Percentiles rank a stretch among this genome's conserved stretches.
phyloP scores from a whole-genome alignment of 1,140 invertebrate species.

The Branchinecta lynchi region DNA sequence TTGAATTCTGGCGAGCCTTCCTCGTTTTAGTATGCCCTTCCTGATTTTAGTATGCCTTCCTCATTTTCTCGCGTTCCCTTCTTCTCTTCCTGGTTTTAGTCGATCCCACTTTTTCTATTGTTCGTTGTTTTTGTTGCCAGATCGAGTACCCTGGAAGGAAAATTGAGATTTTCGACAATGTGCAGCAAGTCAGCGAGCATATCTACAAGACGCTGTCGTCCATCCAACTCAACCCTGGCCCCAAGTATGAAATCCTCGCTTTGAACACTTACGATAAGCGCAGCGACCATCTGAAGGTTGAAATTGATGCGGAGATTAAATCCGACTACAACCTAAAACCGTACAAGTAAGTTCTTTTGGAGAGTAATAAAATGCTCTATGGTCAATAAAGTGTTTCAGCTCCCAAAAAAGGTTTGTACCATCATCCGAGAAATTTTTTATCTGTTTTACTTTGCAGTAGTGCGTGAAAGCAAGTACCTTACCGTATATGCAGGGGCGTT shows the following conservation, averaged over 20 bases:
- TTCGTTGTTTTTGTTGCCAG: conserved; percentile 4
- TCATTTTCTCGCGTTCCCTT: too few species aligned
- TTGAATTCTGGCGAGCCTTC: too few species aligned
- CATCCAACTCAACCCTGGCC: conserved; percentile 41
- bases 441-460: too few species aligned
- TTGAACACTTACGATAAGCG: conserved; percentile 35
- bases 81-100: background rate
- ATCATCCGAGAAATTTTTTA: too few species aligned
- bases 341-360: background rate
- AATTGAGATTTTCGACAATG: conserved; percentile 16
- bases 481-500: too few species aligned
- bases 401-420: too few species aligned
- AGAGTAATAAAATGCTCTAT: too few species aligned
- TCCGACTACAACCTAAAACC: background rate
- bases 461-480: too few species aligned
- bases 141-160: conserved; percentile 17
- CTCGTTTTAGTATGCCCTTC: too few species aligned
- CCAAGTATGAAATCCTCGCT: conserved; percentile 44
- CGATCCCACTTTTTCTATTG: too few species aligned
- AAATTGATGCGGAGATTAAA: conserved; percentile 16
- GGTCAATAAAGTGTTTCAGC: too few species aligned
- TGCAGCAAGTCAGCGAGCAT: conserved; percentile 16
- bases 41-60: too few species aligned
- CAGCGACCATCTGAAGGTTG: conserved; percentile 26
- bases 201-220: conserved; percentile 21